Conservation (phyloP, 2,113 vertebrate species). For the Cynopterus brachyotis region DNA sequence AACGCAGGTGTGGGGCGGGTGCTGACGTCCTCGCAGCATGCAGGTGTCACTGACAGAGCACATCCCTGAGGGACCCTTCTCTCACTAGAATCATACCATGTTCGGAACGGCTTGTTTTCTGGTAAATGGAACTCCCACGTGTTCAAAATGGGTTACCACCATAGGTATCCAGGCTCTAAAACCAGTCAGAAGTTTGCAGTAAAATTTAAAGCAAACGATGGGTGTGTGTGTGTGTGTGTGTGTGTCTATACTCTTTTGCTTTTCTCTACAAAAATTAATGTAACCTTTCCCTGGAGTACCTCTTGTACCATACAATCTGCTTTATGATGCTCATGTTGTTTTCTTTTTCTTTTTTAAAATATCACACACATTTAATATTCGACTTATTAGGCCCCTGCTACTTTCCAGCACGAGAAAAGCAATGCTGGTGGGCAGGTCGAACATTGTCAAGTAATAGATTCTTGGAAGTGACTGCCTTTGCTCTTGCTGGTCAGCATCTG, state of each 20-base stretch:
- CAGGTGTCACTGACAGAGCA: neutral
- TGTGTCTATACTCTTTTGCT: no score
- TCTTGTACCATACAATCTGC: neutral
- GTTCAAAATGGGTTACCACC: neutral
- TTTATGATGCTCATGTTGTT: neutral
- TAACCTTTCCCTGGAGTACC: neutral
- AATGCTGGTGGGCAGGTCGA: neutral
- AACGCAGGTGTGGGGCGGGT: neutral
- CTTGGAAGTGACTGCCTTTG: neutral
- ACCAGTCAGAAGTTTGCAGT: neutral
- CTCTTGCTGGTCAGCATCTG: neutral
- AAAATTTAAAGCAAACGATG: constrained; percentile 8
- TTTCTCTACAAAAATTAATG: neutral
- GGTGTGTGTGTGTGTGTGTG: neutral
- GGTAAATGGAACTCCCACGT: neutral
- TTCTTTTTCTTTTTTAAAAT: neutral
- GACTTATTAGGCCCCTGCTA: neutral
- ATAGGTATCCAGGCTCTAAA: neutral
- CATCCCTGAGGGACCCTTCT: neutral
- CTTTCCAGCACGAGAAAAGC: neutral
- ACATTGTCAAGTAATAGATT: neutral
- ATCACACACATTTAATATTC: neutral
- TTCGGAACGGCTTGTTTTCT: neutral
- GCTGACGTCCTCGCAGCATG: neutral
- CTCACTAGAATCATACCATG: neutral